Base-by-base conservation (phyloP, 2,797 vertebrate species). In the Fundulus diaphanus region DNA sequence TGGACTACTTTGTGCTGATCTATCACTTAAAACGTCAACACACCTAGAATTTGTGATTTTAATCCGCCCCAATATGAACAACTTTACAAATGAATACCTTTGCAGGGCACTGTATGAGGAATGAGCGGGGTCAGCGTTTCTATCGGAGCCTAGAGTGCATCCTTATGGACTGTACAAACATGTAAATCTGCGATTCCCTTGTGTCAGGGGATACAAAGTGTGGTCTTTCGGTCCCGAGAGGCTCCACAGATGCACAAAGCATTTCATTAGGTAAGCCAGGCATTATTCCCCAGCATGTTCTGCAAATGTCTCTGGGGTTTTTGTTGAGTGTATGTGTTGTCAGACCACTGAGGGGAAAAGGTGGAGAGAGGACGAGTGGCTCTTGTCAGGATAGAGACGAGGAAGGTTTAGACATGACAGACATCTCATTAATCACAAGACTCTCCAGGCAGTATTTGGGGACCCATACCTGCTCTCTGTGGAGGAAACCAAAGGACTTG, bases 201-300 rank as follows among this genome's bases (percentile, higher is more conserved):
- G 59, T 16, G 15, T 77, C 68, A 40, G 35, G 81, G 76, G 76
- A 85, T 77, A 52, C 52, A 54, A 74, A 27, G 44, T 83, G 81
- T 87, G 86, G 88, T 92, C 89, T 87, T 80, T 88, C 71, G 87
- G 82, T 79, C 88, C 92, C 94, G 88, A 86, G 84, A 90, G 92
- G 84, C 79, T 87, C 57, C 77, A 82, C 88, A 91, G 90, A 92
- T 94, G 93, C 93, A 91, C 91, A 92, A 89, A 87, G 88, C 81
- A 81, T 74, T 80, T 89, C 87, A 90, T 93, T 90, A 94, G 94
- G 93, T 94, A 89, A 94, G 85, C 86, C 77, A 80, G 77, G 88
- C 77, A 56, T 89, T 87, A 86, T 92, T 93, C 80, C 90, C 72
- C 85, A 91, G 87, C 79, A 91, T 87, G 88, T 85, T 82, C 86